Conservation (phyloP, 2,797 vertebrate species). For the Argya squamiceps region DNA sequence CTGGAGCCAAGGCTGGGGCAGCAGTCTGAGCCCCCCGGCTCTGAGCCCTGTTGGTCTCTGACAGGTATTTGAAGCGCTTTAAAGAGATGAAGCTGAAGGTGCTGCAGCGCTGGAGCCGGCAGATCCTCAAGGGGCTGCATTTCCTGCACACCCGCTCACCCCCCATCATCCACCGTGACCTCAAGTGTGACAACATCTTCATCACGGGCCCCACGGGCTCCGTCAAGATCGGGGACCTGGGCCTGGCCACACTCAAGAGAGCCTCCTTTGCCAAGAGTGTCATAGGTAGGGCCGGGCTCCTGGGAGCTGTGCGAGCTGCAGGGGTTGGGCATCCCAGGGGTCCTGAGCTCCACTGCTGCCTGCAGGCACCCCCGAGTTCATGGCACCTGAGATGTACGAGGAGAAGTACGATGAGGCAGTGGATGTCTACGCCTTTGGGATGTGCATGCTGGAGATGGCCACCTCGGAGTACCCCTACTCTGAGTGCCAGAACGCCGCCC, state of each 20-base stretch:
- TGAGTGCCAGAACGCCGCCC: constrained; percentile 96
- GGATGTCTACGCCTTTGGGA: constrained; percentile 97
- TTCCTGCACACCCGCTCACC: constrained; percentile 95
- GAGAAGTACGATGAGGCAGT: constrained; percentile 98
- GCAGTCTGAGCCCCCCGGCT: rapidly evolving
- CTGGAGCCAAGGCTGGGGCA: neutral
- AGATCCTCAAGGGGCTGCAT: constrained; percentile 96
- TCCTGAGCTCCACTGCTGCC: neutral
- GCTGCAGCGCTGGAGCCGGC: constrained; percentile 95
- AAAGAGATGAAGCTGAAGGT: constrained; percentile 98
- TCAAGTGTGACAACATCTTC: constrained; percentile 99
- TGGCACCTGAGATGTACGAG: constrained; percentile 99
- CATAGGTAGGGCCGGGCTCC: constrained; percentile 78
- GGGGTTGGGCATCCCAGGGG: rapidly evolving
- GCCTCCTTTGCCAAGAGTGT: constrained; percentile 98
- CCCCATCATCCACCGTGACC: constrained; percentile 96
- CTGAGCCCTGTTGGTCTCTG: neutral
- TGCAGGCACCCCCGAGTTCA: constrained; percentile 96
- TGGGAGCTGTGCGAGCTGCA: rapidly evolving
- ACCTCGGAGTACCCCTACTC: constrained; percentile 98
- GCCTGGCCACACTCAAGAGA: constrained; percentile 93
- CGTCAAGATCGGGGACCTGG: constrained; percentile 96
- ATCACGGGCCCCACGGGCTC: constrained; percentile 97
- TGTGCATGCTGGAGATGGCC: constrained; percentile 99
- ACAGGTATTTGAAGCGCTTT: constrained; percentile 94